phyloP scores from a whole-genome alignment of 1,140 invertebrate species.

The Panagrolaimus sp. region DNA sequence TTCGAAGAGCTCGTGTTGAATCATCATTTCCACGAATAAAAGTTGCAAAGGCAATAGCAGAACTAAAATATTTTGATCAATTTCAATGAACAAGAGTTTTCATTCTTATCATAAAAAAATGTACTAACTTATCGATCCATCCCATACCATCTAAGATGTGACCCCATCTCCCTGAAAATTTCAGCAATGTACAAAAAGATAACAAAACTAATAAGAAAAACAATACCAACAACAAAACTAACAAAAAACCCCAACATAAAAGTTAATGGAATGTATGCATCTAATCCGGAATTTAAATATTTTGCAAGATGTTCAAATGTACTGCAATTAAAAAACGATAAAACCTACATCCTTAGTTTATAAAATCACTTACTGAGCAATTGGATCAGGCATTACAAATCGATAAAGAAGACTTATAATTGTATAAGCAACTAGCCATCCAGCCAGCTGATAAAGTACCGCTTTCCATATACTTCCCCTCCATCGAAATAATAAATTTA shows the following conservation, averaged over 20 bases:
- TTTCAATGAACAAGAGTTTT: not conserved
- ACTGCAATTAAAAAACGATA: slow-evolving; percentile 25
- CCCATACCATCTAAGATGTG: slow-evolving; percentile 52
- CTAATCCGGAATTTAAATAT: slow-evolving; percentile 43
- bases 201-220: slow-evolving; percentile 41
- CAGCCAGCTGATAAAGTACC: slow-evolving; percentile 27
- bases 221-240: slow-evolving; percentile 29
- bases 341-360: slow-evolving; percentile 5
- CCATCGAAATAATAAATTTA: slow-evolving; percentile 33
- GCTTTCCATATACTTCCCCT: slow-evolving; percentile 47
- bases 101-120: not conserved
- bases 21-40: slow-evolving; percentile 2
- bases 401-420: slow-evolving; percentile 34
- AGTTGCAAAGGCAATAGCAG: not conserved
- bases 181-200: too few species aligned
- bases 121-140: slow-evolving; percentile 50
- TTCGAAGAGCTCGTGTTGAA: not conserved
- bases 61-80: not conserved
- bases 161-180: slow-evolving; percentile 40
- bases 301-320: slow-evolving; percentile 42
- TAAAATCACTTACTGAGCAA: slow-evolving; percentile 18
- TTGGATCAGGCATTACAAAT: slow-evolving; percentile 24
- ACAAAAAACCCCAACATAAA: slow-evolving; percentile 55
- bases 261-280: slow-evolving; percentile 35
- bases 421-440: slow-evolving; percentile 37